Evolutionary conservation across 53 echinoderm and acorn worm genomes (phyloP).

Genomic region (Pentamera pediparva): DNA sequence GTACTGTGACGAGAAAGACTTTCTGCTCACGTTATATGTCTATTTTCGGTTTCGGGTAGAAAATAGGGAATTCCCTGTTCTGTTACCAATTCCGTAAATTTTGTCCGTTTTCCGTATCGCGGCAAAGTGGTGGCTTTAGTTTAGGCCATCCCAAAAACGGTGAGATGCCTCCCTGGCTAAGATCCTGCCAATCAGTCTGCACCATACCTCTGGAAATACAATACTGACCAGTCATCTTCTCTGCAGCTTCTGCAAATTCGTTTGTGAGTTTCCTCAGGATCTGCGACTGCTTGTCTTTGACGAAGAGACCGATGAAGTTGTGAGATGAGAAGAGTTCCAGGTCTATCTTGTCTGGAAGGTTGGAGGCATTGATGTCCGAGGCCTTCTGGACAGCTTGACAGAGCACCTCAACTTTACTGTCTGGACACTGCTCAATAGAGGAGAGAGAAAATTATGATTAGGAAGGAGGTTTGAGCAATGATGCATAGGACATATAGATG

Average conservation of each 20-base stretch:
- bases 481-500: no score
- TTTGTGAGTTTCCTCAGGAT: conserved; percentile 71
- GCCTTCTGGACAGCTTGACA: conserved; percentile 73
- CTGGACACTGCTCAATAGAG: conserved; percentile 50
- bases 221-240: conserved; percentile 55
- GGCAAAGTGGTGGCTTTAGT: no score
- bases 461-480: not conserved
- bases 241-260: conserved; percentile 67
- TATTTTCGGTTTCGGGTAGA: no score
- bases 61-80: no score
- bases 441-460: not conserved
- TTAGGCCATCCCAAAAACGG: no score
- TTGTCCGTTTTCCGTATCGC: no score
- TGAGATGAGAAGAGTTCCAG: conserved; percentile 79
- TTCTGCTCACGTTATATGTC: no score
- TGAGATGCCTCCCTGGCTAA: no score
- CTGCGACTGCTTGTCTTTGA: conserved; percentile 79
- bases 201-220: no score
- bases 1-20: no score
- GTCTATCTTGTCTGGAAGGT: conserved; percentile 61
- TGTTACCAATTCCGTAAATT: no score
- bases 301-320: conserved; percentile 91
- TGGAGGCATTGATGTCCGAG: conserved; percentile 44
- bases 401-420: conserved; percentile 68
- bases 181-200: no score